phyloP scores from a whole-genome alignment of 2,888 invertebrate genomes.

The Steinernema scapterisci region DNA sequence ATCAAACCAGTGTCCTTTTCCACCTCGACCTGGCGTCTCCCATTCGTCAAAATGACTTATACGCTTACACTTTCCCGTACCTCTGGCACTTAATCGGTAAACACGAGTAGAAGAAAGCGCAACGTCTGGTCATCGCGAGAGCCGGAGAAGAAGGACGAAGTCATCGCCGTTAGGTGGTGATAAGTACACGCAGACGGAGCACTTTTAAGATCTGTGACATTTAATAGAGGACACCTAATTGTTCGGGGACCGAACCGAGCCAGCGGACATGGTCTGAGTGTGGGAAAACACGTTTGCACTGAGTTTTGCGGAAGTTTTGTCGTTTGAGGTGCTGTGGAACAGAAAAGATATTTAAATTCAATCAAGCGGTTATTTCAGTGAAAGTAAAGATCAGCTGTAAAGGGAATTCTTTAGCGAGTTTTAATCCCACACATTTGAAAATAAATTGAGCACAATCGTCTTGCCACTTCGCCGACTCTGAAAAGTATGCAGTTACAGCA shows the following conservation, averaged over 20 bases:
- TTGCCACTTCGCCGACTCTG: too few species aligned
- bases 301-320: too few species aligned
- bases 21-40: background rate
- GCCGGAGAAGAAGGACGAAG: background rate
- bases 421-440: too few species aligned
- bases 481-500: too few species aligned
- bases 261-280: too few species aligned
- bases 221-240: background rate
- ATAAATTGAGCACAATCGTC: too few species aligned
- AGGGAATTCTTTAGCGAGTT: too few species aligned
- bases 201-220: background rate
- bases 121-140: conserved; percentile 18
- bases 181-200: background rate
- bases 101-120: background rate
- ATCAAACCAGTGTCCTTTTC: conserved; percentile 22
- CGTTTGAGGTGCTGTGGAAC: too few species aligned
- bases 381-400: too few species aligned
- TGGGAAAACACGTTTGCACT: too few species aligned
- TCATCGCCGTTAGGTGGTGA: background rate
- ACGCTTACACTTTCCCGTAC: background rate
- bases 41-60: conserved; percentile 20
- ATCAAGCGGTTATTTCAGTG: too few species aligned
- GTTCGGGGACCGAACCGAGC: background rate
- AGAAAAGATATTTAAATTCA: too few species aligned
- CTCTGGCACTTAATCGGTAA: background rate